Percentiles rank a stretch among this genome's conserved stretches.
Conservation (phyloP, 2,113 vertebrate genomes). For the Planiliza haematocheilus region DNA sequence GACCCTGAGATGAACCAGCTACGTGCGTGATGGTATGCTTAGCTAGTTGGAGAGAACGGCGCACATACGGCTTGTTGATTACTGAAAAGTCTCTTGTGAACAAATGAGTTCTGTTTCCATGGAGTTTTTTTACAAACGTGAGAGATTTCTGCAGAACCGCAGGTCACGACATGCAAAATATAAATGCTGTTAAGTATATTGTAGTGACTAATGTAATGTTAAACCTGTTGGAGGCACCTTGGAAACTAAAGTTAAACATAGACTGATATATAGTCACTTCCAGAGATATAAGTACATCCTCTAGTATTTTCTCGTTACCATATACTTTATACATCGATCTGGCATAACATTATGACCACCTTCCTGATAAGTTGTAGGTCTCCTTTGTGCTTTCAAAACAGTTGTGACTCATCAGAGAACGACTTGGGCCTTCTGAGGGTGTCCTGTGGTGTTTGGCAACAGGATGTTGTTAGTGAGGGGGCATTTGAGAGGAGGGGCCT, state of each 20-base stretch:
- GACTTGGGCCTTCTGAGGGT: no score
- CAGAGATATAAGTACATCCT: no score
- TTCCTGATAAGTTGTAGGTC: no score
- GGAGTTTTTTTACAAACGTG: slow-evolving; percentile 52
- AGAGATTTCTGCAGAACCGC: slow-evolving; percentile 28
- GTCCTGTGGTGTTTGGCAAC: no score
- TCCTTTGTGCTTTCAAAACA: no score
- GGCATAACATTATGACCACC: no score
- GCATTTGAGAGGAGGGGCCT: no score
- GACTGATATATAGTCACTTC: no score
- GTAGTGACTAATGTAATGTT: slow-evolving; percentile 4
- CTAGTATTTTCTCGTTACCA: no score
- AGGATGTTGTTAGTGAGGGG: no score
- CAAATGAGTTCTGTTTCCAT: slow-evolving; percentile 55
- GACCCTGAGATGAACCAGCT: slow-evolving; percentile 43
- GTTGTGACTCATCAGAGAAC: no score
- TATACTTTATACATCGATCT: no score
- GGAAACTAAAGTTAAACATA: slow-evolving; percentile 16
- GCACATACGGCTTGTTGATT: slow-evolving; percentile 42
- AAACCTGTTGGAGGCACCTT: slow-evolving; percentile 3
- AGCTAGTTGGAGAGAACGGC: slow-evolving; percentile 47
- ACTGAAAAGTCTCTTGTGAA: slow-evolving; percentile 49
- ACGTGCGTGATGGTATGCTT: slow-evolving; percentile 36
- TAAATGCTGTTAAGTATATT: slow-evolving; percentile 20
- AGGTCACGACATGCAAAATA: slow-evolving; percentile 34